Evolutionary conservation across 2,797 vertebrate genomes (phyloP), one percentile per base, ranked within the genome.

Genomic region (Cuculus canorus): DNA sequence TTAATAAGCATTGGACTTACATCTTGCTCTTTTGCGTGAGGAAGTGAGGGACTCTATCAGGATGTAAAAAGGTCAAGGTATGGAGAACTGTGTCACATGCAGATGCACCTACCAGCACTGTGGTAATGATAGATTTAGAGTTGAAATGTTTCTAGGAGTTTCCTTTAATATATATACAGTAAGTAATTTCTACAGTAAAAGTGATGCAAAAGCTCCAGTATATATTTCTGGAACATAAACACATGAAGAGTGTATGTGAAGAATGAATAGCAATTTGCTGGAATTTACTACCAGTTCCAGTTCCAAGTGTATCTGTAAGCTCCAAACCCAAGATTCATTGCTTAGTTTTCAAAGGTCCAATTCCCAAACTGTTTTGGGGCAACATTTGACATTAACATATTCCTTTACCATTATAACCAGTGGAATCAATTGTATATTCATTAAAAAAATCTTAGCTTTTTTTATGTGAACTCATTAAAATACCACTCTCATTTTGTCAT

Each of bases 311-410:
- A 65, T 69, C 37, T 73, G 22, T 35, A 37, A 66, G 8, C 7
- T 75, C 14, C 10, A 54, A 66, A 86, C 9, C 3, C 11, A 68
- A 47, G 9, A 9, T 57, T 33, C 0, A 0, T 45, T 76, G 23
- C 25, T 88, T 3, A 13, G 13, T 35, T 68, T 86, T 60, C 21
- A 77, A 56, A 86, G 32, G 11, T 43, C 21, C 24, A 24, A 11
- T 61, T 65, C 19, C 78, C 7, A 76, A 64, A 8, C 3, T 2
- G 33, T 41, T 82, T 92, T 35, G 59, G 27, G 37, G 4, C 19
- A 48, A 5, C 6, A 72, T 91, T 69, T 71, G 28, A 37, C 8
- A 37, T 57, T 43, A 76, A 18, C 12, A 11, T 3, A 9, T 39
- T 56, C 5, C 9, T 78, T 84, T 54, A 68, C 11, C 6, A n/a